Evolutionary conservation across 2,888 invertebrate genomes (phyloP), one percentile per base, ranked within the genome.

Genomic region (Aphodius sticticus): DNA sequence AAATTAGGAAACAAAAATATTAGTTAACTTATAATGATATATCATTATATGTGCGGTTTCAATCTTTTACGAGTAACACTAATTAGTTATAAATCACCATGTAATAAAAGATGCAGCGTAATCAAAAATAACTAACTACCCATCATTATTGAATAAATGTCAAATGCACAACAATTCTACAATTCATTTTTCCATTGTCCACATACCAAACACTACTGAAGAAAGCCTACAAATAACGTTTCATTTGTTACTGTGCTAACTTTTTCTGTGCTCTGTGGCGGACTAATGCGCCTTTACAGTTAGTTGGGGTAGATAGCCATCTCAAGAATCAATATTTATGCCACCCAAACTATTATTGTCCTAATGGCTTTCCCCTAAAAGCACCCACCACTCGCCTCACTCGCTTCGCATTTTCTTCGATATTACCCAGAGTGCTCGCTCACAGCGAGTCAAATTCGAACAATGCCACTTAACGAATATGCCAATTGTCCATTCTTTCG

Each of bases 241-340:
- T 26, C 53, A 53, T 53, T 53, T 53, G 53, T 53, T 53, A 53
- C 53, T 53, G 12, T 12, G 4, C 2, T 53, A 53, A 5, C 53
- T 53, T 53, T 53, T 53, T 12, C 12, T 53, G 9, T 7, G 9
- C 53, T 53, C 12, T 53, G 9, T 53, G 53, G 53, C 12, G 53
- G 12, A 53, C 53, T 53, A 53, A 53, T 53, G 53, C 12, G 53
- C 12, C 53, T 7, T 53, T 53, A 12, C 26, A 53, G 53, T 9
- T 12, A 53, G 53, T 53, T 9, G 53, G 53, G 53, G 53, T 53
- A 53, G 53, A 53, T 53, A 53, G 4, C 53, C 53, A 53, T 53
- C 53, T 53, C 53, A 53, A 53, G 53, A 53, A 53, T 53, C 53
- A 53, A 53, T 53, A 53, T 53, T 53, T 53, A 53, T 53, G 53